Evolutionary conservation across 1,140 invertebrate genomes (phyloP), one percentile per base, ranked within the genome.

Genomic region (Theocolax elegans): DNA sequence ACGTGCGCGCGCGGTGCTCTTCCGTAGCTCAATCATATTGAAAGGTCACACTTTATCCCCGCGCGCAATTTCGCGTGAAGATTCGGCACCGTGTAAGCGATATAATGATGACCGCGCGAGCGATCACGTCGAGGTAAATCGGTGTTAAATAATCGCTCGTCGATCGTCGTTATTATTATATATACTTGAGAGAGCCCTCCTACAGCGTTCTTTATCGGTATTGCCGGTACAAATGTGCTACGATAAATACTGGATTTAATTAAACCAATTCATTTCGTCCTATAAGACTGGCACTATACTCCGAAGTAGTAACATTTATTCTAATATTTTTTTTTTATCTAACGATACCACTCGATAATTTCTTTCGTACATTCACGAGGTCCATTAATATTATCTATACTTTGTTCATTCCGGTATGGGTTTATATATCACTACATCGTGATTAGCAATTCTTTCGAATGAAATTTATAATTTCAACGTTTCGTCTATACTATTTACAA

Each of bases 141-240:
- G 44, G n/a, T 48, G 44, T 63, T 48, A 63, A 63, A 63, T 49
- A 63, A 63, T 63, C 60, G 44, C 48, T 63, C 17, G 44, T 35
- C 46, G 12, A 42, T 49, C 38, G 21, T 3, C 10, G 46, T 38
- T 51, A 15, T 49, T 49, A 49, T 23, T 19, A n/a, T 35, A 35
- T 35, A 35, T 35, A 35, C 17, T 7, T 35, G 23, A 0, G 17
- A 10, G 17, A 2, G 44, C 42, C 42, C 42, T 31, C 59, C 40
- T 31, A 48, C 29, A 25, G 62, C 31, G 10, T 38, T 35, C 25
- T 53, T 64, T 64, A 64, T 64, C 62, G 48, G 19, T 0, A 3
- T 1, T 10, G 27, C 44, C 60, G 6, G 8, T 15, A 40, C 46
- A 25, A 64, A 40, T 35, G 46, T 4, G 0, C 0, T n/a, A 1